Evolutionary conservation across 2,113 vertebrate genomes (phyloP).

Genomic region (Bos indicus): DNA sequence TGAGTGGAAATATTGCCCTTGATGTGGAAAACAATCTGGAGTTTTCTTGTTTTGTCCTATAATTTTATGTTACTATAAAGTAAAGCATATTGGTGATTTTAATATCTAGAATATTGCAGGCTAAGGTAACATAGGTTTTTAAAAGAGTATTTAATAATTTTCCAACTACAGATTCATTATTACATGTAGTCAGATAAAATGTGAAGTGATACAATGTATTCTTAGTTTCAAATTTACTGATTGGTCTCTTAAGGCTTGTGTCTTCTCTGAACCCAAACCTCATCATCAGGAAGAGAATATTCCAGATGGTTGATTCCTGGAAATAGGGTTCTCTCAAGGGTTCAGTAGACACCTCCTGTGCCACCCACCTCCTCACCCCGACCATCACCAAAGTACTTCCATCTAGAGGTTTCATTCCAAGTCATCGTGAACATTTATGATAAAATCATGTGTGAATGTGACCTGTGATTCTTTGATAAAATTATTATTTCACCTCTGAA

Average conservation of each 20-base stretch:
- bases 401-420: not conserved
- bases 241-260: not conserved
- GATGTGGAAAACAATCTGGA: not conserved
- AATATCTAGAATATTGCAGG: not conserved
- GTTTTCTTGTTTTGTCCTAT: not conserved
- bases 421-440: not conserved
- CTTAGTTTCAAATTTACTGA: not conserved
- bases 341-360: not conserved
- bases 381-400: not conserved
- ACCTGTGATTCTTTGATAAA: not conserved
- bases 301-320: not conserved
- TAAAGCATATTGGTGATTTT: not conserved
- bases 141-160: not conserved
- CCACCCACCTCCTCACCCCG: accelerated
- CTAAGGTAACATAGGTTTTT: not conserved
- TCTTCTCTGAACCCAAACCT: not conserved
- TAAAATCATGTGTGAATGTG: not conserved
- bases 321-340: not conserved
- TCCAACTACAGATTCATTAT: not conserved
- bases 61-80: not conserved
- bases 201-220: not conserved
- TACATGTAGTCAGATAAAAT: not conserved
- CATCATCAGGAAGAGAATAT: not conserved
- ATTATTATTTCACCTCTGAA: not conserved
- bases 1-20: not conserved